phyloP scores from a whole-genome alignment of 2,888 invertebrate species.

The Maniola hyperantus region DNA sequence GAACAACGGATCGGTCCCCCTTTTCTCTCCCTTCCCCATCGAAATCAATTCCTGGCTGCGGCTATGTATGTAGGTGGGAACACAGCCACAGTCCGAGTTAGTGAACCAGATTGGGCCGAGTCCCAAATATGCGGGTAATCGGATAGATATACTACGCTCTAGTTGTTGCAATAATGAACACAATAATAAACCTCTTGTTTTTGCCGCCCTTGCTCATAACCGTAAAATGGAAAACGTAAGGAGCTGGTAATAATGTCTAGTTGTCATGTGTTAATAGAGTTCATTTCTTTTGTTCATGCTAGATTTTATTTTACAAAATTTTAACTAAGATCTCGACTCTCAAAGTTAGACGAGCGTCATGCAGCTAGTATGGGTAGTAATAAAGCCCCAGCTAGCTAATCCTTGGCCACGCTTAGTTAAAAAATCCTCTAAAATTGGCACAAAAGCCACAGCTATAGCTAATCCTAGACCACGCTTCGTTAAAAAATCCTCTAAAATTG shows the following conservation, averaged over 20 bases:
- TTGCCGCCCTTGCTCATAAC: slow-evolving; percentile 23
- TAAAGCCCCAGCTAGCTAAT: too few species aligned
- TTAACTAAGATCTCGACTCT: too few species aligned
- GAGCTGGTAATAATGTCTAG: slow-evolving; percentile 2
- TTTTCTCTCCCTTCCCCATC: too few species aligned
- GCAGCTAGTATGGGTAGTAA: too few species aligned
- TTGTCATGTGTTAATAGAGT: not conserved
- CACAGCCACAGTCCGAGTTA: slow-evolving; percentile 21
- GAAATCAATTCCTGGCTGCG: too few species aligned
- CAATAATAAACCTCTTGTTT: slow-evolving; percentile 33
- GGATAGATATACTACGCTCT: slow-evolving; percentile 29
- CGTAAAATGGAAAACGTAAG: slow-evolving; percentile 17
- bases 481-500: too few species aligned
- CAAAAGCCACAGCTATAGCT: too few species aligned
- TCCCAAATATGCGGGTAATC: slow-evolving; percentile 28
- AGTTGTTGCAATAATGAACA: slow-evolving; percentile 35
- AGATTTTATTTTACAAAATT: not conserved
- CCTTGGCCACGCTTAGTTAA: too few species aligned
- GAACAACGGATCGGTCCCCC: too few species aligned
- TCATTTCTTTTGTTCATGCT: not conserved
- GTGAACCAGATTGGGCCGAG: slow-evolving; percentile 22
- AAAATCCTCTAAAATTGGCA: too few species aligned
- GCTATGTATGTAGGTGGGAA: slow-evolving; percentile 5
- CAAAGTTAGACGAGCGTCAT: too few species aligned
- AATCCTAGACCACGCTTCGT: too few species aligned